Base-by-base conservation (phyloP, 2,888 invertebrate species). In the Leptura quadrifasciata region DNA sequence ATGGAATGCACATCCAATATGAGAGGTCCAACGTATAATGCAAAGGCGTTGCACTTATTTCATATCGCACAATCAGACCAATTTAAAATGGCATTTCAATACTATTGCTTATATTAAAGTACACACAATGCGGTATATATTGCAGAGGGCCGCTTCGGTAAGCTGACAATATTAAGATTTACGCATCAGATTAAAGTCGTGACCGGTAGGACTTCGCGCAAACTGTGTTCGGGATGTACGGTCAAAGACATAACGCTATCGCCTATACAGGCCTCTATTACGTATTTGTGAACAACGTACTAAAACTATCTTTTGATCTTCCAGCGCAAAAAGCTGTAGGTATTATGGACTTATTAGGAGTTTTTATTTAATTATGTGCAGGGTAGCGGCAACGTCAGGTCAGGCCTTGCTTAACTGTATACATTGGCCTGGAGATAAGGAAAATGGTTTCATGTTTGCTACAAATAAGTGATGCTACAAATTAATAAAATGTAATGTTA, bases 81-180 rank as follows among this genome's bases (percentile, higher is more conserved):
- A 88, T 87, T 88, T 88, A 87, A 85, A 87, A 82, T 86, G 87
- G 86, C 87, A 86, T 86, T 84, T 87, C 86, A 86, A 87, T 87
- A 83, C 84, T 79, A 81, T 83, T 81, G 85, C 81, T 79, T 83
- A 84, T 85, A 85, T 83, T 83, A 82, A 80, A 77, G 76, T 80
- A 83, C 78, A 79, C 78, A 83, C 80, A 82, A 85, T 84, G 82
- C 81, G 71, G 72, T 77, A 74, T 79, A 80, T 79, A 81, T 82
- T 76, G 76, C 75, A 74, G 76, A 67, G 67, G 57, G 71, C 67
- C 77, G 76, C 75, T 76, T 76, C 72, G 75, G 76, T 75, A 78
- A 81, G 82, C 82, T 86, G 85, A 86, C 86, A 85, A 85, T 85
- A 85, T 86, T 86, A 83, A 84, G 86, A 87, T 86, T 86, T 86